Conservation (phyloP, 1,140 invertebrate genomes). For the Triops cancriformis region DNA sequence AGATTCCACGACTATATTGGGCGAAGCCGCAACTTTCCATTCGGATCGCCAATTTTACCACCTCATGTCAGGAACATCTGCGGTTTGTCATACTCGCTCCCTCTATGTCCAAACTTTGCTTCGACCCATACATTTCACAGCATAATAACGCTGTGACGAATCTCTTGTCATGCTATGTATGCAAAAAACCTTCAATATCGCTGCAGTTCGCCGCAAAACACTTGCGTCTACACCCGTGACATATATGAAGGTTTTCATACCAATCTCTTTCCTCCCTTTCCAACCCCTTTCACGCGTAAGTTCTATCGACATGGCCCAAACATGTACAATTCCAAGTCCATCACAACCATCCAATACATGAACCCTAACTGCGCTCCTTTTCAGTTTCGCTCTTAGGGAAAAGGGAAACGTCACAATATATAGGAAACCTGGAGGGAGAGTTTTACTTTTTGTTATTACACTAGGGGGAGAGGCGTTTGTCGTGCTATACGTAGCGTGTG, state of each 20-base stretch:
- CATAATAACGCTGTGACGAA: not conserved
- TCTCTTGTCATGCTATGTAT: not conserved
- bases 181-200: not conserved
- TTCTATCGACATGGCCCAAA: not conserved
- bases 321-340: not conserved
- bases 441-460: not conserved
- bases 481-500: not conserved
- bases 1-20: not conserved
- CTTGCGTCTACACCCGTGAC: not conserved
- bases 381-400: not conserved
- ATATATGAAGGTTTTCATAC: not conserved
- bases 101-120: not conserved
- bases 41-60: not conserved
- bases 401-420: not conserved
- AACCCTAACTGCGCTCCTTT: no score
- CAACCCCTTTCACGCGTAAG: not conserved
- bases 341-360: not conserved
- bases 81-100: not conserved
- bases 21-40: not conserved
- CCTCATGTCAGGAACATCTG: not conserved
- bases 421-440: not conserved
- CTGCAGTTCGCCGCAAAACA: not conserved
- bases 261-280: not conserved
- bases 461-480: not conserved
- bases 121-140: not conserved